Base-by-base conservation (phyloP, 2,888 invertebrate genomes). In the Dichetophora obliterata region DNA sequence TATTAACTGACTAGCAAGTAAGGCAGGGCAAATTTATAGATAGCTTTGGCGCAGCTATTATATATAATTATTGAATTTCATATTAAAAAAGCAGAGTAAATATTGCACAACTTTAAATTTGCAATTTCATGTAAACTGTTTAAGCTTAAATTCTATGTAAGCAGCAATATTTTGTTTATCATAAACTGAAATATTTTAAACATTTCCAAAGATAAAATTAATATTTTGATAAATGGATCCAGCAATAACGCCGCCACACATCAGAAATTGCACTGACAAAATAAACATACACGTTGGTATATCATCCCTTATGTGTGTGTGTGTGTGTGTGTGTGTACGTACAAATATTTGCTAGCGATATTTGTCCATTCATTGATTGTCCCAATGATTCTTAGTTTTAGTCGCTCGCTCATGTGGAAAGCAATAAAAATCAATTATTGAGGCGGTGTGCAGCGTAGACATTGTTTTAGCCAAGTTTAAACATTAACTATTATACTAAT, bases 361-460 rank as follows among this genome's bases (percentile, higher is more conserved):
- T 19, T n/a, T 27, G 27, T n/a, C 65, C 27, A 19, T 19, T 9
- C 72, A 34, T 19, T 37, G 19, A 52, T 37, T 27, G 37, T n/a
- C 34, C 22, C 22, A 66, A 79, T 79, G 79, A 82, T 82, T 81
- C 81, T 78, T 77, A 79, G 75, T 76, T 57, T 75, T 71, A 71
- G 76, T 77, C 78, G 76, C 77, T 77, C 78, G 77, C 77, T 81
- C 82, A 78, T 77, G 73, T 78, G 77, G 76, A 81, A 78, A 78
- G 79, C 78, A 69, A 81, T 82, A 81, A 82, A 79, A 79, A 82
- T 80, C 79, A 81, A 79, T 79, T 78, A 79, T 78, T 75, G 76
- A 75, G 61, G 72, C 65, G 72, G 57, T 65, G 24, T 22, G 31
- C 34, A 50, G 34, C 54, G 3, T 19, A 6, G 65, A 24, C 6